Percentiles rank a stretch among this genome's conserved stretches.
Evolutionary conservation across 1,140 invertebrate genomes (phyloP).

Genomic region (Proales similis): DNA sequence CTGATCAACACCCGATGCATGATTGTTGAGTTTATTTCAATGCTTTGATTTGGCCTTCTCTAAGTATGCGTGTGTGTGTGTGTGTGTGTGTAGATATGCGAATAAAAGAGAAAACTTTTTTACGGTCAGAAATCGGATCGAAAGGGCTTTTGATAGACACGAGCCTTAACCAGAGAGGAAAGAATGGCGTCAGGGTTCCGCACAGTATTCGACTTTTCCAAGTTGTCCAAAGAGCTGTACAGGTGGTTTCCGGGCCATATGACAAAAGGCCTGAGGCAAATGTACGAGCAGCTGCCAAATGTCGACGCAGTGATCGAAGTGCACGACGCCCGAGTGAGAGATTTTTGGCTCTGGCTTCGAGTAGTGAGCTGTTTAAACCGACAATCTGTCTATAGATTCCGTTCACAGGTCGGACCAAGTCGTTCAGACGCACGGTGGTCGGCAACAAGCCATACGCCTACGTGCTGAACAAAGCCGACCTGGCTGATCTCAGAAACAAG

Average conservation of each 20-base stretch:
- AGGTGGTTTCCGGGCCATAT: conserved; percentile 38
- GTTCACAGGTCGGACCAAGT: conserved; percentile 16
- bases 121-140: not conserved
- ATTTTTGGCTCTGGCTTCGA: not conserved
- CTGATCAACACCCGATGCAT: not conserved
- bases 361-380: not conserved
- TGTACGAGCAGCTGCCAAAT: conserved; percentile 24
- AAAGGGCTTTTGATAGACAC: not conserved
- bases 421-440: not conserved
- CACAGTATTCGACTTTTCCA: conserved; percentile 11
- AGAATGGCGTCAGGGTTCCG: conserved; percentile 15
- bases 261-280: conserved; percentile 36
- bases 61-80: not conserved
- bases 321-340: conserved; percentile 27
- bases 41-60: not conserved
- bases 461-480: conserved; percentile 34
- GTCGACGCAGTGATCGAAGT: conserved; percentile 38
- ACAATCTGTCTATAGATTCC: not conserved
- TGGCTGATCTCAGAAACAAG: not conserved
- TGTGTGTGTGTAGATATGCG: too few relatives aligned
- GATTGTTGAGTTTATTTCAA: not conserved
- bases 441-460: conserved; percentile 28
- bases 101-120: not conserved
- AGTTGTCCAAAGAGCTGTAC: conserved; percentile 32
- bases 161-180: not conserved